phyloP scores from a whole-genome alignment of 2,113 vertebrate species.

The Alectura lathami region DNA sequence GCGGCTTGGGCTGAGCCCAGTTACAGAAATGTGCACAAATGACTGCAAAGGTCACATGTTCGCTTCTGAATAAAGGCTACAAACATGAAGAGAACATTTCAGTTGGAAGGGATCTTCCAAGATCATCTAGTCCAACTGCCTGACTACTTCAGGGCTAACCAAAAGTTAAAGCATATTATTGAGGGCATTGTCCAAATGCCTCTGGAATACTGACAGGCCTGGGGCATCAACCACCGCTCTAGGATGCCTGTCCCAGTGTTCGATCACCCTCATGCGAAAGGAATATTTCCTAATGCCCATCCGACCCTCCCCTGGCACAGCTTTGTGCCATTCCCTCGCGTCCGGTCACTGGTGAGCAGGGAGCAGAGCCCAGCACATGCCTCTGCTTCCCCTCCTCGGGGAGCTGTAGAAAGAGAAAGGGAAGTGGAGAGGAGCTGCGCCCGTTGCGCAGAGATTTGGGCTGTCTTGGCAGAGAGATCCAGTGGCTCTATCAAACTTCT shows the following conservation, averaged over 20 bases:
- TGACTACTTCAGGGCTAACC: background rate
- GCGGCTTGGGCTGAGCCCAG: background rate
- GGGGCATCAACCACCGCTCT: background rate
- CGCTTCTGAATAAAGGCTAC: background rate
- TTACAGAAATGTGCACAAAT: accelerated
- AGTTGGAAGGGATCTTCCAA: background rate
- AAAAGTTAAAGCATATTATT: background rate
- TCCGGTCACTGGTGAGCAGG: no score
- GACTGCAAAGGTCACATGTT: background rate
- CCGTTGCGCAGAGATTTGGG: background rate
- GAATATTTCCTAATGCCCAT: background rate
- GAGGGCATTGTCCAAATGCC: background rate
- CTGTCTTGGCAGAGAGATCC: background rate
- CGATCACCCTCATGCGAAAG: background rate
- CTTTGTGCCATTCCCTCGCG: background rate
- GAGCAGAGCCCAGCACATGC: background rate
- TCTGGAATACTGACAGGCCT: background rate
- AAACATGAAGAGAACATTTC: background rate
- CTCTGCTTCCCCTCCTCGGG: background rate
- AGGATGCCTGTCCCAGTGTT: background rate
- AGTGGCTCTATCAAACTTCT: background rate
- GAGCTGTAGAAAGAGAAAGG: background rate
- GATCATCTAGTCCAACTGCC: background rate
- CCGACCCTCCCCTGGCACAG: no score
- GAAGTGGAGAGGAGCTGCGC: background rate